Base-by-base conservation (phyloP, 2,113 vertebrate species). In the Fulmarus glacialis region DNA sequence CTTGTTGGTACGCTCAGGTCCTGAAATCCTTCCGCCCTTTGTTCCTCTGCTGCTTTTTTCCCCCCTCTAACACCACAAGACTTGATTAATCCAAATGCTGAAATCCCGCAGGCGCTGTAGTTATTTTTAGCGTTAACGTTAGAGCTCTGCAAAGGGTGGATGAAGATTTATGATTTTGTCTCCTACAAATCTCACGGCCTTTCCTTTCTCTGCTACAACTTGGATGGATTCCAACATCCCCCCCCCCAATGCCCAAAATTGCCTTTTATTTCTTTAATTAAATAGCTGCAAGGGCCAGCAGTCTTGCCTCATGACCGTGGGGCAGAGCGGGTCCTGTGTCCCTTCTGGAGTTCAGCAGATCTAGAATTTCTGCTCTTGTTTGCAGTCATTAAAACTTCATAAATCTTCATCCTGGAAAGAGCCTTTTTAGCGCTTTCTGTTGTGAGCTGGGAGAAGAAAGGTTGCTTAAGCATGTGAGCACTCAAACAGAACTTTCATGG, bases 71-170 rank as follows among this genome's bases (percentile, higher is more conserved):
- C 68, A 79, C 87, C 4, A 0, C 53, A 77, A 81, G 95, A 30
- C 73, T 95, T 92, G 90, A 97, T 97, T 97, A 96, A 96, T 97
- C 93, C 89, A 90, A 95, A 95, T 3, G 52, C 47, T 88, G 83
- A 92, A 89, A 68, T 94, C 85, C 79, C 27, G 0, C 59, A 75
- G 50, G 81, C 73, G 5, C 78, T 88, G 50, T 42, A 55, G 81
- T 96, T 98, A 97, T 97, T 97, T 97, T 98, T 98, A 96, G 91
- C 74, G 81, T 96, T 91, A 82, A 78, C 22, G 16, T 95, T 87
- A 66, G 42, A 86, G 48, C 93, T 98, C 86, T 96, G 56, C 47
- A 82, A 97, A 96, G 67, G 89, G 18, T 79, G 93, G 40, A 87
- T 89, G 78, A 95, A 96, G 94, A 96, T 96, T 84, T 95, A 91